These are phyloP conservation scores for Tachina grossa DNA, from an alignment of 2,888 invertebrate species.

Conservation along the genomic window DNA sequence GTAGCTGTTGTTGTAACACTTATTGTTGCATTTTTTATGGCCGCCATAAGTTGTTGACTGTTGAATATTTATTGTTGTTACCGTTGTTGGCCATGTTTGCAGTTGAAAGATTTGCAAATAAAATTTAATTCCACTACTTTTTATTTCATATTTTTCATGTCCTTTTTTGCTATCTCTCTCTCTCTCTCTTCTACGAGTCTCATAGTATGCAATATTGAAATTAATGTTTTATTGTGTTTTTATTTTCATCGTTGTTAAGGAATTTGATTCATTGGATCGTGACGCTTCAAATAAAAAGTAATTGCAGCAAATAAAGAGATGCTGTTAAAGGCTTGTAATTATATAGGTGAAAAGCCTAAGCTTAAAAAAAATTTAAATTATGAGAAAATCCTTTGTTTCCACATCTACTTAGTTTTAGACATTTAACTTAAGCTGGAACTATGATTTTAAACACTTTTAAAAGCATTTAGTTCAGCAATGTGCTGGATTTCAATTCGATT, in stretches of 20 bases:
- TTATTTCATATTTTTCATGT: not conserved
- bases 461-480: no score
- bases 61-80: slow-evolving; percentile 55
- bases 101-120: slow-evolving; percentile 49
- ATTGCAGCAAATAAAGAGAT: not conserved
- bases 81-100: slow-evolving; percentile 16
- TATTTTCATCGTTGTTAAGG: not conserved
- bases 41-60: slow-evolving; percentile 71
- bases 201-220: slow-evolving; percentile 30
- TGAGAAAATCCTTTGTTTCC: no score
- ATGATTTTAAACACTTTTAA: no score
- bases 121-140: slow-evolving; percentile 46
- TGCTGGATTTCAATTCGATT: no score
- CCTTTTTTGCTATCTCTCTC: not conserved
- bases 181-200: not conserved
- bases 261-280: slow-evolving; percentile 34
- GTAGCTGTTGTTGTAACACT: slow-evolving; percentile 71
- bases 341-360: no score
- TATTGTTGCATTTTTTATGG: slow-evolving; percentile 71
- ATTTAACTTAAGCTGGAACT: no score
- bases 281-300: not conserved
- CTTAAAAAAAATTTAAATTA: no score
- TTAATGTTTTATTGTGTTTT: slow-evolving; percentile 24
- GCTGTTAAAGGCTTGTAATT: no score
- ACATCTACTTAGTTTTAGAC: no score